Base-by-base conservation (phyloP, 1,140 invertebrate genomes). In the Akabosia matsudoensis region DNA sequence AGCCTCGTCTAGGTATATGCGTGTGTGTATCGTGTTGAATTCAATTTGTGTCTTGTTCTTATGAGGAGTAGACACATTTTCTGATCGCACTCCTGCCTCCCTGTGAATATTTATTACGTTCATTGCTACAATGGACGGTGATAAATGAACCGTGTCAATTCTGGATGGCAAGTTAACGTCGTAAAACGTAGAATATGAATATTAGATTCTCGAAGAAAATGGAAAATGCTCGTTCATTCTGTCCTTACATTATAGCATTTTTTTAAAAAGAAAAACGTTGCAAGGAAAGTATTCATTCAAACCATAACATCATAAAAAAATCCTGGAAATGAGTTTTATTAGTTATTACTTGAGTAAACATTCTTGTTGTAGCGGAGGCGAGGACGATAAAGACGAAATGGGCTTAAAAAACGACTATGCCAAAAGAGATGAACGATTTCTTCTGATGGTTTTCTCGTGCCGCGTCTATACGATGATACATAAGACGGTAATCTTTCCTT, bases 131-230 rank as follows among this genome's bases (percentile, higher is more conserved):
- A 67, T 67, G n/a, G 61, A 67, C 28, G 31, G 31, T 67, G 61
- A 67, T 67, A 67, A 67, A 67, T 67, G 61, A 31, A 67, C 24
- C 61, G 28, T 67, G 61, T 67, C 61, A 67, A 67, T 67, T 67
- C 28, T 28, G 61, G 61, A 67, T 22, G 28, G 61, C 31, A 31
- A 61, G 24, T 7, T 67, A 30, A 67, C 13, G 22, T 45, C 18
- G 37, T 18, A 45, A 45, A 45, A 45, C n/a, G 37, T 45, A 18
- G 37, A 45, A 45, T 18, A 45, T 45, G 37, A 45, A 45, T 45
- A 18, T 18, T n/a, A n/a, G n/a, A n/a, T n/a, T n/a, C n/a, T n/a
- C n/a, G n/a, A n/a, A n/a, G n/a, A n/a, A n/a, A n/a, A 45, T 18
- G 37, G 37, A 45, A 45, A 7, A 45, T 45, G 37, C 7, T 7